phyloP scores from a whole-genome alignment of 2,888 invertebrate species.

The Agapetus fuscipes region DNA sequence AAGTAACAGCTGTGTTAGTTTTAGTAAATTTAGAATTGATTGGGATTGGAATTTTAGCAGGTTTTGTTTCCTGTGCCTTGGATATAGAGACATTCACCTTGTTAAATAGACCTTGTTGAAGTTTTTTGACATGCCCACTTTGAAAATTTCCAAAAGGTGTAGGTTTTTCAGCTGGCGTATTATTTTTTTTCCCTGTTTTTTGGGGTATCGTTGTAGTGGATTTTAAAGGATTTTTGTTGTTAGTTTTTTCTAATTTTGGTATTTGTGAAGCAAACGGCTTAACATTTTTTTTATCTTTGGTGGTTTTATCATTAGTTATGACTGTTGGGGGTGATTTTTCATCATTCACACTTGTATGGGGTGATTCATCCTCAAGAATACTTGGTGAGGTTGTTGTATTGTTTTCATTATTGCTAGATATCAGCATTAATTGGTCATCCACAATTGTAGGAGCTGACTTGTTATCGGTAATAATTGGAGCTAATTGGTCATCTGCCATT shows the following conservation, averaged over 20 bases:
- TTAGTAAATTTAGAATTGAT: conserved; percentile 8
- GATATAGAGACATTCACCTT: conserved; percentile 20
- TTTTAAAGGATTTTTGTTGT: conserved; percentile 32
- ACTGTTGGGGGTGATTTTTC: not conserved
- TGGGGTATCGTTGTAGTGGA: conserved; percentile 36
- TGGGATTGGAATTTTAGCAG: conserved; percentile 21
- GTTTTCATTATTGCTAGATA: not conserved
- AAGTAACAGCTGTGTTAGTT: not conserved
- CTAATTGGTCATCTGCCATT: no score
- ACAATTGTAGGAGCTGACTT: no score
- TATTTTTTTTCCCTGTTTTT: conserved; percentile 33
- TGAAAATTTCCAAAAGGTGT: conserved; percentile 38
- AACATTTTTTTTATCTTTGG: conserved; percentile 7
- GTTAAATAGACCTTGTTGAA: conserved; percentile 39
- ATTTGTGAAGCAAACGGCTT: conserved; percentile 20
- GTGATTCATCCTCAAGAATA: not conserved
- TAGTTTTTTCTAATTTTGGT: conserved; percentile 18
- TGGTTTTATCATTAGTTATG: not conserved
- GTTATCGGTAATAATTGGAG: no score
- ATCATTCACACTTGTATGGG: not conserved
- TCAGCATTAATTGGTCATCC: no score
- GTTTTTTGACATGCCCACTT: conserved; percentile 40
- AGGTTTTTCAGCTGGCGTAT: conserved; percentile 36
- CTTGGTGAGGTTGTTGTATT: not conserved
- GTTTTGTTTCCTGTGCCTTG: conserved; percentile 12